Evolutionary conservation across 2,888 invertebrate species (phyloP), one percentile per base, ranked within the genome.

Genomic region (Stenolophus ochropezus): DNA sequence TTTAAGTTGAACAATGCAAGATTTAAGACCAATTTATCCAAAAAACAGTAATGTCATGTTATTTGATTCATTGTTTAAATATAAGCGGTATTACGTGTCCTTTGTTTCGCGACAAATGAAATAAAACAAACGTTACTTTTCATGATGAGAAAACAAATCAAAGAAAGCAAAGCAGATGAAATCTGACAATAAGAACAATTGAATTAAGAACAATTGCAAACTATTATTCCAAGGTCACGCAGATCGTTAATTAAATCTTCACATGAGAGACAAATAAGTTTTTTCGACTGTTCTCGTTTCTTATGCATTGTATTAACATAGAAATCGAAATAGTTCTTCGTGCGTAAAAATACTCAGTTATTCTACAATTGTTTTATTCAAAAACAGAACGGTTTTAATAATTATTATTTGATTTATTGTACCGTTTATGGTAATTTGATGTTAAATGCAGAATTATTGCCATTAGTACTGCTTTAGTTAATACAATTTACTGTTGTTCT

Each of bases 311-410:
- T 73, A 49, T 49, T 71, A 49, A 73, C 49, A 73, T 73, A 73
- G 47, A 73, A 73, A 73, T 49, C 73, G 49, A 73, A 73, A 73
- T 73, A 73, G 21, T 21, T 49, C 73, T 47, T 49, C 21, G 73
- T 73, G 49, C 73, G 20, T 47, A 23, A 49, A 73, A 73, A 73
- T 23, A 49, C 14, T 4, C n/a, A 49, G 49, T 49, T 73, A n/a
- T 49, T 73, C 49, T 73, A 69, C n/a, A 21, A 49, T 73, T 73
- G 73, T 73, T 73, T 69, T 14, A 69, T 33, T 42, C 6, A 8
- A 69, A 69, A 27, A 69, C 20, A 11, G 8, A 42, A 69, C 69
- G 8, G 42, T 69, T 33, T 27, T 27, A 69, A 69, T 33, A 18
- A 11, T 51, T 14, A 16, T 23, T n/a, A 58, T 58, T 5, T 33